These are phyloP conservation scores for Nesometra sesokonis DNA, from an alignment of 35 echinoderm and acorn worm genomes.

Conservation along the genomic window DNA sequence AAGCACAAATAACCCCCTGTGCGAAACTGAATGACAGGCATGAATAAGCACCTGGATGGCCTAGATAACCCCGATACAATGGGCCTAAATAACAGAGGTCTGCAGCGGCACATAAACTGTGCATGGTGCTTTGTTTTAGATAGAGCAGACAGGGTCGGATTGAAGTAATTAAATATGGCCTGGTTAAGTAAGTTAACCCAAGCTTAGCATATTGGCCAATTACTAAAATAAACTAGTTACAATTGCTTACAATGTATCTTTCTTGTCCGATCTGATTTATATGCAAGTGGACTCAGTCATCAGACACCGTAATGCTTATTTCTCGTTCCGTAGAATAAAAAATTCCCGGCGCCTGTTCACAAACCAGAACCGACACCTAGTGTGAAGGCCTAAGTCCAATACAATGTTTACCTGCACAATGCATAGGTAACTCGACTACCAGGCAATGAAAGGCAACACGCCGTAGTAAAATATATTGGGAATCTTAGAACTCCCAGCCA, in stretches of 20 bases:
- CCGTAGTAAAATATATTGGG: background rate
- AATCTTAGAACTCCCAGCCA: background rate
- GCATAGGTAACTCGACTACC: background rate
- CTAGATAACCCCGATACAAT: background rate
- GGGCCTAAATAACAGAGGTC: background rate
- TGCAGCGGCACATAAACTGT: background rate
- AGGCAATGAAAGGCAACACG: background rate
- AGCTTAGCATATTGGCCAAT: background rate
- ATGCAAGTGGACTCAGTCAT: background rate
- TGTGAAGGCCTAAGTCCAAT: background rate
- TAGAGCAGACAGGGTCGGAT: background rate
- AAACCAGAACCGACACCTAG: background rate
- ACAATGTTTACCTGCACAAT: background rate
- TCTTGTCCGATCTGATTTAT: background rate
- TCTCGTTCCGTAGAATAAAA: background rate
- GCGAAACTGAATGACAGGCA: background rate
- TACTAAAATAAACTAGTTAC: background rate
- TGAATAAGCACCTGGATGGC: background rate
- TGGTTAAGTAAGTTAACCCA: background rate
- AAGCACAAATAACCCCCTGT: background rate
- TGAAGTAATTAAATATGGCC: background rate
- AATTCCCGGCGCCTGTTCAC: background rate
- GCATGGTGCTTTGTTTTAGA: background rate
- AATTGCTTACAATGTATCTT: background rate
- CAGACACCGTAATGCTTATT: background rate